Conservation (phyloP, 2,113 vertebrate species). For the Heterochromis multidens region DNA sequence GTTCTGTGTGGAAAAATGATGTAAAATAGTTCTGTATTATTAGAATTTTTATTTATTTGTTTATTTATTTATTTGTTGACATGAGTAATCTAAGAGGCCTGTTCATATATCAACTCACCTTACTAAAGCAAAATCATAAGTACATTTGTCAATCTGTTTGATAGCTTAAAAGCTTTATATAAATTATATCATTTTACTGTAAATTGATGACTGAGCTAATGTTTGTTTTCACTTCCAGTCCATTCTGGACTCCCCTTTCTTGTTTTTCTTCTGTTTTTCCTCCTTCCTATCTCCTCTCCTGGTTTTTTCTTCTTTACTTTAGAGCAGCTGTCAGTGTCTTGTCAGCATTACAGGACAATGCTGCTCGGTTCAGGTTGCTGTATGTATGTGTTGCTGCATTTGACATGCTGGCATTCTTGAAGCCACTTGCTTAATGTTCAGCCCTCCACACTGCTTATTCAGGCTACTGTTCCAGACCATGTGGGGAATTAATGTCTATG, state of each 20-base stretch:
- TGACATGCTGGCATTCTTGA: slow-evolving; percentile 56
- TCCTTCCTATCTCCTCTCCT: not conserved
- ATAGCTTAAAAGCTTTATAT: not conserved
- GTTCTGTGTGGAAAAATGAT: not conserved
- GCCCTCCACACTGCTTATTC: slow-evolving; percentile 70
- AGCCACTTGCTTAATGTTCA: slow-evolving; percentile 38
- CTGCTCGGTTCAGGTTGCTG: slow-evolving; percentile 49
- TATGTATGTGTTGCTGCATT: slow-evolving; percentile 20
- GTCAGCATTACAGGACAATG: slow-evolving; percentile 45
- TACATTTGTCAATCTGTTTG: too few species aligned
- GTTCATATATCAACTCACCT: too few species aligned
- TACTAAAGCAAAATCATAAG: too few species aligned
- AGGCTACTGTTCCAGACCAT: slow-evolving; percentile 54
- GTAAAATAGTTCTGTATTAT: not conserved
- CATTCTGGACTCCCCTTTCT: slow-evolving; percentile 10
- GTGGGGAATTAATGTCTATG: slow-evolving; percentile 51
- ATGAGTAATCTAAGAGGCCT: not conserved
- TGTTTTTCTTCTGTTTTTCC: not conserved
- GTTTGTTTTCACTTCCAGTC: not conserved
- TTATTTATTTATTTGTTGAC: not conserved
- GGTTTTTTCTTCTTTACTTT: not conserved
- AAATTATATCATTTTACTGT: not conserved
- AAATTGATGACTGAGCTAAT: not conserved
- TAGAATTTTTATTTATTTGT: not conserved
- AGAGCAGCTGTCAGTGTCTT: slow-evolving; percentile 63